Evolutionary conservation across 2,113 vertebrate genomes (phyloP).

Genomic region (Pelvicachromis taeniatus): DNA sequence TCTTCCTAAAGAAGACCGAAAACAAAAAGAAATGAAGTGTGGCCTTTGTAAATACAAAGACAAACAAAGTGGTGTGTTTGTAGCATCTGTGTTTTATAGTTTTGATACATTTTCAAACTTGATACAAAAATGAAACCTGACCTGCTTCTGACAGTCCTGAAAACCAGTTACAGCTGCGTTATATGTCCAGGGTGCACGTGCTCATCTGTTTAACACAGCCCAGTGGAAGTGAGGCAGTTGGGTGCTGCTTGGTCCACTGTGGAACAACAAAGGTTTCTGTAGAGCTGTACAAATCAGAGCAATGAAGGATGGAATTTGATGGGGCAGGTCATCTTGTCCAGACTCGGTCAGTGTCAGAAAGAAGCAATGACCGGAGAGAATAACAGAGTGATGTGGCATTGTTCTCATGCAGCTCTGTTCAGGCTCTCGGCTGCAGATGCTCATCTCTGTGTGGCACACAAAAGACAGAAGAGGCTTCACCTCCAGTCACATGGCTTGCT

Average conservation of each 20-base stretch:
- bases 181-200: neutral
- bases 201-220: no score
- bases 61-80: neutral
- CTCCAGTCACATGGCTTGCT: neutral
- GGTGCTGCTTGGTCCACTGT: neutral
- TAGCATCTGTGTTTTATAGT: neutral
- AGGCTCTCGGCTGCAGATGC: conserved; percentile 19
- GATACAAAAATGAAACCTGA: no score
- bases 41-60: neutral
- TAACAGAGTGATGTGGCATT: neutral
- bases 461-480: conserved; percentile 32
- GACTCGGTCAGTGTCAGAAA: neutral
- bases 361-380: neutral
- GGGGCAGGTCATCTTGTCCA: conserved; percentile 8
- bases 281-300: neutral
- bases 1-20: no score
- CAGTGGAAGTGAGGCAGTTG: neutral
- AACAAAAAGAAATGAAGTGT: no score
- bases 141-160: neutral
- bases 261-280: conserved; percentile 11
- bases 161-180: neutral
- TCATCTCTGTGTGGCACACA: conserved; percentile 37
- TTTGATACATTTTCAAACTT: neutral
- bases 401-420: conserved; percentile 5
- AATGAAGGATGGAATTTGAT: conserved; percentile 12